Base-by-base conservation (phyloP, 2,888 invertebrate species). In the Malacosoma neustria region DNA sequence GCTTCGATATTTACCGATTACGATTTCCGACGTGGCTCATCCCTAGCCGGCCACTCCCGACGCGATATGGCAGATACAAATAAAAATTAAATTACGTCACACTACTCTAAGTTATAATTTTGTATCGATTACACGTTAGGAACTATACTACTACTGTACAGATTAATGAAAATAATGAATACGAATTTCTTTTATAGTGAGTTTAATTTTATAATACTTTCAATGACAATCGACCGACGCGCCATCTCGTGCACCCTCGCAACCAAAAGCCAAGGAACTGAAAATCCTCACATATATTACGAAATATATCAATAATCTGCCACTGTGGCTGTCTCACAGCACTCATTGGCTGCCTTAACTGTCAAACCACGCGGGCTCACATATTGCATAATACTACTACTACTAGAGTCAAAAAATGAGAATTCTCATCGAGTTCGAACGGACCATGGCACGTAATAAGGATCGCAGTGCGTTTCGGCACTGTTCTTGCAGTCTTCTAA, bases 141-240 rank as follows among this genome's bases (percentile, higher is more conserved):
- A 84, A 81, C 84, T 84, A 82, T 76, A 55, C 80, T 79, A 55
- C 80, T 79, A 75, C 84, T 84, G 81, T 84, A 84, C 84, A 84
- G 61, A 68, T 66, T 62, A 67, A 66, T 70, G 61, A 69, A 72
- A 72, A 72, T 64, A 63, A 65, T 58, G 62, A 61, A 61, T 64
- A 68, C 51, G 61, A 66, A 67, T 70, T 57, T 22, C 22, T 22
- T 22, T 22, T 9, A 7, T 22, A 22, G 22, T 22, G 22, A 22
- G 22, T 22, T 22, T 22, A 7, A 7, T 22, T 22, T 22, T 22
- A 22, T 22, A 57, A 57, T 61, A 57, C 54, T 63, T 62, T 53
- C 46, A 50, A 59, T 45, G 48, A 56, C 41, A 56, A 59, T 53
- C 54, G 45, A 49, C 43, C 54, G 48, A 56, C 54, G 45, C 49